Evolutionary conservation across 2,888 invertebrate genomes (phyloP).

Genomic region (Limnephilus marmoratus): DNA sequence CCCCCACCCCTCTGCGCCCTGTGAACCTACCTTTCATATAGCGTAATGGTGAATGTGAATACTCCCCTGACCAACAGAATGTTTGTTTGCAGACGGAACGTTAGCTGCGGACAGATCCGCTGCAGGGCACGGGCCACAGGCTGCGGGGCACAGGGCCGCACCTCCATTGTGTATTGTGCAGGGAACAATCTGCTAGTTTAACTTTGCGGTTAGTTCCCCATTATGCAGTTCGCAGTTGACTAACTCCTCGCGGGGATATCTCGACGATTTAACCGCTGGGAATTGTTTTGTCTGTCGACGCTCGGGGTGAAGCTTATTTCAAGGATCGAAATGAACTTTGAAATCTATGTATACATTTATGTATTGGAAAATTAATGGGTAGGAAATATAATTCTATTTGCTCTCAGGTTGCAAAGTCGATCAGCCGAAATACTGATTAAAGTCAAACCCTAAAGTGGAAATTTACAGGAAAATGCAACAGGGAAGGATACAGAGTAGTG

Average conservation of each 20-base stretch:
- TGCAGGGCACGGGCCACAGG: background rate
- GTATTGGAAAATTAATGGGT: background rate
- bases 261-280: background rate
- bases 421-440: background rate
- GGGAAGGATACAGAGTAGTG: background rate
- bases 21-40: background rate
- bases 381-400: background rate
- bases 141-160: background rate
- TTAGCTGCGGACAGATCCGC: background rate
- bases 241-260: background rate
- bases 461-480: background rate
- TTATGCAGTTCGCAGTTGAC: background rate
- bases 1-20: background rate
- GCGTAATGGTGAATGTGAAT: background rate
- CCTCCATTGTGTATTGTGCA: background rate
- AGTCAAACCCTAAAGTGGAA: background rate
- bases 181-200: background rate
- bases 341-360: background rate
- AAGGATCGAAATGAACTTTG: background rate
- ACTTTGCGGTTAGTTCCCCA: background rate
- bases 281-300: background rate
- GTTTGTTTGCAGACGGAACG: background rate
- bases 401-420: background rate
- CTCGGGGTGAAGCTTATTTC: background rate
- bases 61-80: background rate